Evolutionary conservation across 1,140 invertebrate species (phyloP).

Genomic region (Euwallacea fornicatus): DNA sequence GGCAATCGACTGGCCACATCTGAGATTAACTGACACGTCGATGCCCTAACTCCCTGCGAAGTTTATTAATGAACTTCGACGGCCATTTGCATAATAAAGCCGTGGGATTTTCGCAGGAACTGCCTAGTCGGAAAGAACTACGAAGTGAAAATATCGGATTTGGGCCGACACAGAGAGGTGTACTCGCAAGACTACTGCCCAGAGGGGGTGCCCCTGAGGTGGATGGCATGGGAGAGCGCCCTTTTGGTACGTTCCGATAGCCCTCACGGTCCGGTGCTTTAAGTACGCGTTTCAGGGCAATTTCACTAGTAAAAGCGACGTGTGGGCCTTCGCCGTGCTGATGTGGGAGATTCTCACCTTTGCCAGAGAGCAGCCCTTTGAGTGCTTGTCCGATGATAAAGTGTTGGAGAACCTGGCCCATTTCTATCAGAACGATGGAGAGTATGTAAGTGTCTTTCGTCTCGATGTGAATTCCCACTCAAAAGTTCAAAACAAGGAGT

Average conservation of each 20-base stretch:
- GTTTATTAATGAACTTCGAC: slow-evolving; percentile 23
- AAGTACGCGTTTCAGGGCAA: slow-evolving; percentile 62
- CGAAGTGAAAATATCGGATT: slow-evolving; percentile 74
- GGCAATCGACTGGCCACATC: slow-evolving; percentile 23
- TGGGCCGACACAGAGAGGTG: slow-evolving; percentile 68
- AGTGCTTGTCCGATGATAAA: slow-evolving; percentile 74
- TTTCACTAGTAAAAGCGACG: slow-evolving; percentile 83
- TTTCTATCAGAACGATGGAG: slow-evolving; percentile 68
- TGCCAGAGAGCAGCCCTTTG: slow-evolving; percentile 79
- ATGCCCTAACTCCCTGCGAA: not conserved
- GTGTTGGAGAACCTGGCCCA: slow-evolving; percentile 76
- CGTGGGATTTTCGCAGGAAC: slow-evolving; percentile 60
- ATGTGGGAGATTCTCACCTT: slow-evolving; percentile 89
- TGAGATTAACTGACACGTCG: slow-evolving; percentile 31
- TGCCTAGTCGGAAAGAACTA: slow-evolving; percentile 73
- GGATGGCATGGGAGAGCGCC: slow-evolving; percentile 74
- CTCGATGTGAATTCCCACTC: not conserved
- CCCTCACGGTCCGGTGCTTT: not conserved
- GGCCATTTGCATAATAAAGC: not conserved
- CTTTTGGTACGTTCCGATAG: slow-evolving; percentile 60
- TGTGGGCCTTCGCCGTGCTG: slow-evolving; percentile 88
- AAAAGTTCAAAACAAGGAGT: slow-evolving; percentile 57
- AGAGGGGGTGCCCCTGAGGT: slow-evolving; percentile 68
- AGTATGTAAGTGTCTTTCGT: slow-evolving; percentile 54
- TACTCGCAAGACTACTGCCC: slow-evolving; percentile 72